Conservation (phyloP, 2,797 vertebrate species). For the Phoeniculus purpureus region DNA sequence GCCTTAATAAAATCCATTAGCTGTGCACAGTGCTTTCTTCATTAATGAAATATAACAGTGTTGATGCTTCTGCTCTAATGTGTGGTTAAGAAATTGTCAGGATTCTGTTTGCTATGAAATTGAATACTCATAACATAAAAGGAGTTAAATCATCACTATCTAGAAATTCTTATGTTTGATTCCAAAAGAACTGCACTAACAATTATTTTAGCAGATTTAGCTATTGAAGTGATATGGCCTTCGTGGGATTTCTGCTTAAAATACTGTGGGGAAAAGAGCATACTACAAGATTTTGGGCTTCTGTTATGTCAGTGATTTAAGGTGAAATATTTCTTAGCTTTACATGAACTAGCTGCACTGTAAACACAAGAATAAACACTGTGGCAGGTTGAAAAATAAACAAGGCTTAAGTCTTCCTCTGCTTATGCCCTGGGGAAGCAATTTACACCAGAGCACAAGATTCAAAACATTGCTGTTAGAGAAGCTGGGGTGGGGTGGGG, state of each 20-base stretch:
- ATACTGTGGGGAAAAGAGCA: not conserved
- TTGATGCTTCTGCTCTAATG: not conserved
- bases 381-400: not conserved
- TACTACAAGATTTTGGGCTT: not conserved
- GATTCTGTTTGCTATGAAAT: not conserved
- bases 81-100: not conserved
- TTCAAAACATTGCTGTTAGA: not conserved
- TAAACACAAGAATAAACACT: not conserved
- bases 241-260: not conserved
- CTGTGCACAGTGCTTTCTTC: conserved; percentile 18
- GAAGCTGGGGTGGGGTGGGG: not conserved
- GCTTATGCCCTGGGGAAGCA: not conserved
- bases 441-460: not conserved
- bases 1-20: conserved; percentile 20
- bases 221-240: not conserved
- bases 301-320: not conserved
- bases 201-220: not conserved
- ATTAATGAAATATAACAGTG: conserved; percentile 22
- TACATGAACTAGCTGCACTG: not conserved
- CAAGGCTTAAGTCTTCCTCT: not conserved
- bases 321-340: not conserved
- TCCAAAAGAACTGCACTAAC: fast-evolving
- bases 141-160: not conserved
- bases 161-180: not conserved
- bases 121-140: not conserved